Evolutionary conservation across 2,888 invertebrate species (phyloP), one percentile per base, ranked within the genome.

Genomic region (Megalurothrips usitatus): DNA sequence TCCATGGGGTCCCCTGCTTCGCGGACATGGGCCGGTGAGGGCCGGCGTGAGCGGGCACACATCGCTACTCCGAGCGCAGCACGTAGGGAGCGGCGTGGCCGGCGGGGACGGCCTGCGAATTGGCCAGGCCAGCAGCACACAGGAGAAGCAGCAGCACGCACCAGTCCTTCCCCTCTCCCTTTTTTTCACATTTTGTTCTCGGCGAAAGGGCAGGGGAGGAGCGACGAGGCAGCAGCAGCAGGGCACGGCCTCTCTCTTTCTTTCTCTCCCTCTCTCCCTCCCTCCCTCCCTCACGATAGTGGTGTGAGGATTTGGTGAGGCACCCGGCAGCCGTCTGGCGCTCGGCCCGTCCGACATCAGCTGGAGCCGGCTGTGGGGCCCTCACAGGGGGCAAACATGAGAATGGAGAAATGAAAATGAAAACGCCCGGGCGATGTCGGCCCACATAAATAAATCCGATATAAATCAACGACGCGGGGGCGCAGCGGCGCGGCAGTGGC

Each of bases 391-490:
- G 14, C 23, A 26, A n/a, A 75, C 68, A 75, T 75, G 68, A 75
- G 23, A 75, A 75, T 75, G 68, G 68, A 75, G 26, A 75, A 75
- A 75, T 75, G 68, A 75, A 75, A 75, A 75, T 75, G 68, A 75
- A 75, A 23, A 26, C 68, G 68, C 23, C 68, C 9, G 23, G 12
- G 52, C 52, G 58, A 19, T 58, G 23, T 10, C 68, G 68, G 68
- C n/a, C n/a, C n/a, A n/a, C 26, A 75, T 75, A 75, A 75, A 75
- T 75, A 75, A 23, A 75, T 75, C 68, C 68, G 23, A 75, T 26
- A 75, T 75, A 75, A 75, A 75, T 75, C 68, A 43, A 43, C 3
- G 34, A 43, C 3, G 34, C 34, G 34, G 34, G 34, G 3, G 34
- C 52, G 52, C 14, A 52, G 52, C 52, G 19, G 52, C 52, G 14